These are phyloP conservation scores for Altica lythri DNA, from an alignment of 2,888 invertebrate species.

Conservation along the genomic window DNA sequence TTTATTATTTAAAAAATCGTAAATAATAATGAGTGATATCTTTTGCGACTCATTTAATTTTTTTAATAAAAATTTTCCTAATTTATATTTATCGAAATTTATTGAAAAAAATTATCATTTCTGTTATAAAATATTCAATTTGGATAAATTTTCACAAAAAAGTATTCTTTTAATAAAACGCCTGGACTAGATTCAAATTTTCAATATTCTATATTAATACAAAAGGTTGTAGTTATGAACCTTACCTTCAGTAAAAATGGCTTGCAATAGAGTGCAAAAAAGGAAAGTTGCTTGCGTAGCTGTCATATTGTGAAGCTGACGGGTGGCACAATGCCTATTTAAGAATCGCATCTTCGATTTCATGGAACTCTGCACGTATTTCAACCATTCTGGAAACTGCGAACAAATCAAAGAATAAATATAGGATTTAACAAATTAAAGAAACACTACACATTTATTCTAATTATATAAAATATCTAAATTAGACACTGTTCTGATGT, in stretches of 20 bases:
- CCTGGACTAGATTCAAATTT: neutral
- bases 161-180: neutral
- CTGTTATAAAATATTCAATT: neutral
- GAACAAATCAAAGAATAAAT: conserved; percentile 45
- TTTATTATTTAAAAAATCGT: too few species aligned
- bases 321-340: conserved; percentile 51
- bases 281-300: conserved; percentile 51
- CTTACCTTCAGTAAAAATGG: conserved; percentile 50
- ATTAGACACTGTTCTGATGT: too few species aligned
- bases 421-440: conserved; percentile 23
- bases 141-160: neutral
- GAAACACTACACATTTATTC: too few species aligned
- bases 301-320: conserved; percentile 49
- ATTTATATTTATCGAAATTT: too few species aligned
- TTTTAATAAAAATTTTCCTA: too few species aligned
- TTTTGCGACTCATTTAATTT: too few species aligned
- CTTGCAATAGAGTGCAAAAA: conserved; percentile 51
- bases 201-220: conserved; percentile 5
- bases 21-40: too few species aligned
- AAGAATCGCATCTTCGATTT: conserved; percentile 50
- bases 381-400: conserved; percentile 54
- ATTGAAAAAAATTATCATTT: neutral
- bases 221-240: conserved; percentile 37
- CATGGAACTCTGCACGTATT: conserved; percentile 50
- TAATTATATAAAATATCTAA: too few species aligned